These are phyloP conservation scores for Halcyon smyrnensis DNA, from an alignment of 2,797 vertebrate genomes.

Conservation along the genomic window DNA sequence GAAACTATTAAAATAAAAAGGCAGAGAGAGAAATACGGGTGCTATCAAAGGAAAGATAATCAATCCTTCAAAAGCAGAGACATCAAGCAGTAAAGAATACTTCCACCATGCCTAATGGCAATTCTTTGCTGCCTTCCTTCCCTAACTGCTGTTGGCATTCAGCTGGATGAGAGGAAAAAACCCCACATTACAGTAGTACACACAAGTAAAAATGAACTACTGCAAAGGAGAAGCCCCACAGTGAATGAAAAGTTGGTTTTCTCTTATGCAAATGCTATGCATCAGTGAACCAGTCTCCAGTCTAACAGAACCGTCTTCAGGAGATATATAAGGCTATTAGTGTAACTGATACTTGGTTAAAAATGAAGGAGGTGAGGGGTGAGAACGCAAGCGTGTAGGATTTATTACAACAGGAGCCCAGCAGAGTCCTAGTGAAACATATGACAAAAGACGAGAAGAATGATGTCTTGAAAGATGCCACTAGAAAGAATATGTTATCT, in stretches of 20 bases:
- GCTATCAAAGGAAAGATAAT: constrained; percentile 51
- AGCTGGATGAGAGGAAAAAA: background rate
- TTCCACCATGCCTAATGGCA: constrained; percentile 57
- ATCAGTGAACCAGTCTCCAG: constrained; percentile 18
- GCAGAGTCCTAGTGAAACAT: background rate
- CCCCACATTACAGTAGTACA: background rate
- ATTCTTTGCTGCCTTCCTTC: constrained; percentile 49
- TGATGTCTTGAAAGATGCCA: background rate
- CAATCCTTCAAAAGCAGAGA: constrained; percentile 58
- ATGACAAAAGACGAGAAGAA: constrained; percentile 29
- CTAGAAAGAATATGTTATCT: background rate
- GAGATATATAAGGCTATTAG: constrained; percentile 40
- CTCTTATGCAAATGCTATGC: constrained; percentile 29
- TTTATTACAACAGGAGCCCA: constrained; percentile 18
- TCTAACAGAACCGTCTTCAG: constrained; percentile 40
- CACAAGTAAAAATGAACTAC: background rate
- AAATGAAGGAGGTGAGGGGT: constrained; percentile 9
- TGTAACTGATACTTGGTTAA: constrained; percentile 32
- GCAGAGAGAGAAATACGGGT: constrained; percentile 10
- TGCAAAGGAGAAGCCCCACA: background rate
- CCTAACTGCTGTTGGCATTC: background rate
- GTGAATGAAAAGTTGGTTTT: constrained; percentile 32
- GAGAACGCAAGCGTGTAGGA: background rate
- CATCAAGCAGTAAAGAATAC: constrained; percentile 38
- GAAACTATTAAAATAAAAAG: background rate